These are phyloP conservation scores for Seriola quinqueradiata DNA, from an alignment of 2,113 vertebrate species.

Conservation along the genomic window DNA sequence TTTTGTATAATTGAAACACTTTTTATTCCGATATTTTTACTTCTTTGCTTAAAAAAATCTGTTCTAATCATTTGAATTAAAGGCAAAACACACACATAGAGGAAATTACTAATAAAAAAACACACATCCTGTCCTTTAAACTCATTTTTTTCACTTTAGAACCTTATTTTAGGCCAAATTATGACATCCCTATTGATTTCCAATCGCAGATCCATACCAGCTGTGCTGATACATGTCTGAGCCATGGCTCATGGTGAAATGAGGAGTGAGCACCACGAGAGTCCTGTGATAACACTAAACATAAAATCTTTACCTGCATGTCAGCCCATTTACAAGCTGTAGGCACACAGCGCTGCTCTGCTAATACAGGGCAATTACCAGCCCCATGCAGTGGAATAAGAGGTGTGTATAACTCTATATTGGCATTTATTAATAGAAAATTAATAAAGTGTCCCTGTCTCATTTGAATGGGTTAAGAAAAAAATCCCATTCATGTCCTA, in stretches of 20 bases:
- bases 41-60: background rate
- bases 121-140: background rate
- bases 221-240: constrained; percentile 38
- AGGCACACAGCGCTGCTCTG: constrained; percentile 21
- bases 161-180: constrained; percentile 36
- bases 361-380: constrained; percentile 49
- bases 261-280: constrained; percentile 23
- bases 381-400: constrained; percentile 6
- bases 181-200: constrained; percentile 67
- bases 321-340: constrained; percentile 42
- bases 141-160: background rate
- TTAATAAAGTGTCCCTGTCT: constrained; percentile 64
- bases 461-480: constrained; percentile 38
- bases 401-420: constrained; percentile 45
- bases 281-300: constrained; percentile 44
- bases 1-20: constrained; percentile 3
- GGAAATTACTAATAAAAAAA: background rate
- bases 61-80: background rate
- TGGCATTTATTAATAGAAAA: constrained; percentile 65
- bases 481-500: constrained; percentile 54
- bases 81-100: background rate
- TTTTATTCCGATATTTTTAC: background rate
- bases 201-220: constrained; percentile 66
- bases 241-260: constrained; percentile 1
- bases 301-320: constrained; percentile 56